phyloP scores from a whole-genome alignment of 2,113 vertebrate genomes.

The Neoarius graeffei region DNA sequence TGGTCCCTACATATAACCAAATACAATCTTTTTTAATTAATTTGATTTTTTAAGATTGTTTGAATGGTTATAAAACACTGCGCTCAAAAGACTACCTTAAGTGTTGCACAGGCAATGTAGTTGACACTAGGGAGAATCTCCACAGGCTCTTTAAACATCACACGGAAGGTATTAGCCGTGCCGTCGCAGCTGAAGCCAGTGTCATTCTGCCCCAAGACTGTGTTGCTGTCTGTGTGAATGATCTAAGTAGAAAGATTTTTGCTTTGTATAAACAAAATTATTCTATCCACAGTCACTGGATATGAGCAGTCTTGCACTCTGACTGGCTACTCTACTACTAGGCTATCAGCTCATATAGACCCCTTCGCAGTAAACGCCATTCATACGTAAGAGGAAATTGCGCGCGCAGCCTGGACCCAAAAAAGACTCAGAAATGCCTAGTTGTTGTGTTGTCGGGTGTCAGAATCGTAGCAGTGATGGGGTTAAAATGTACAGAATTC shows the following conservation, averaged over 20 bases:
- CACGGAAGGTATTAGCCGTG: conserved; percentile 83
- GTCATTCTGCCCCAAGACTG: conserved; percentile 86
- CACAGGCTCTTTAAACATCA: conserved; percentile 90
- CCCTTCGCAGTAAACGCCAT: too few species aligned
- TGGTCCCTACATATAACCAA: conserved; percentile 70
- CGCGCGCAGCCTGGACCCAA: too few species aligned
- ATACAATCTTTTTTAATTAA: not conserved
- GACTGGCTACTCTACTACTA: too few species aligned
- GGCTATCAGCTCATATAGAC: too few species aligned
- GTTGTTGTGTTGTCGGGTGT: too few species aligned
- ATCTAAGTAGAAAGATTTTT: conserved; percentile 68
- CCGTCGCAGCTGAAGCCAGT: conserved; percentile 90
- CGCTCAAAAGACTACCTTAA: conserved; percentile 76
- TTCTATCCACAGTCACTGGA: too few species aligned
- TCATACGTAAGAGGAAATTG: too few species aligned
- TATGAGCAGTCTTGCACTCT: too few species aligned
- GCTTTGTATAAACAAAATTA: not conserved
- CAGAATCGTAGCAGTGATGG: too few species aligned
- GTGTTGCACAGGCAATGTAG: conserved; percentile 85
- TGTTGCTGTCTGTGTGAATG: conserved; percentile 90
- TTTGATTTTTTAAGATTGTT: not conserved
- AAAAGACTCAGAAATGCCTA: too few species aligned
- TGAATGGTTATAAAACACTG: not conserved
- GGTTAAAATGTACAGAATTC: too few species aligned
- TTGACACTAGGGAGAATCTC: conserved; percentile 87